Evolutionary conservation across 2,113 vertebrate genomes (phyloP).

Genomic region (Heptranchias perlo): DNA sequence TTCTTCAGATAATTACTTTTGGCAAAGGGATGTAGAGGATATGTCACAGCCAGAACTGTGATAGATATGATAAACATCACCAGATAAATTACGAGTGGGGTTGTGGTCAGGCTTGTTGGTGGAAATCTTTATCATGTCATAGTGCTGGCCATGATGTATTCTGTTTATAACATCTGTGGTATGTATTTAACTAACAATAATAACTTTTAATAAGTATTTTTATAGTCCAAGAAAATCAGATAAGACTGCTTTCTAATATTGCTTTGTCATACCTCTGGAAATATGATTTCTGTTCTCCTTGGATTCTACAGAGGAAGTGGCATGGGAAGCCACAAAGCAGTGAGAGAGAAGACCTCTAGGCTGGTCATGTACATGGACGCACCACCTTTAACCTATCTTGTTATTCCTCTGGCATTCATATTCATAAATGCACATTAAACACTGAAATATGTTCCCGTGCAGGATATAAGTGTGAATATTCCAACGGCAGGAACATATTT

Average conservation of each 20-base stretch:
- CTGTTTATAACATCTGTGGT: constrained; percentile 23
- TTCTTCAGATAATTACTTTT: not conserved
- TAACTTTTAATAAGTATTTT: not conserved
- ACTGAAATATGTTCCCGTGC: not conserved
- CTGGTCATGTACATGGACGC: not conserved
- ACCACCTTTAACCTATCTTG: not conserved
- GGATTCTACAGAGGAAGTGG: not conserved
- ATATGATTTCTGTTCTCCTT: not conserved
- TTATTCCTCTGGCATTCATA: not conserved
- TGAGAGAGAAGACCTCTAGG: not conserved
- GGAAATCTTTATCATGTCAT: constrained; percentile 14
- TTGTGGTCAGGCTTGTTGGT: constrained; percentile 24
- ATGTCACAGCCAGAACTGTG: constrained; percentile 18
- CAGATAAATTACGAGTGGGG: constrained; percentile 22
- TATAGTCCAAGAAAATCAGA: not conserved
- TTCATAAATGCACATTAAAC: not conserved
- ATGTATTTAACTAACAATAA: constrained; percentile 8
- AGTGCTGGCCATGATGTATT: not conserved
- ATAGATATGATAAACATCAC: not conserved
- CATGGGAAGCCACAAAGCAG: not conserved
- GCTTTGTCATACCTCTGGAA: constrained; percentile 4
- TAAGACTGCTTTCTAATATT: not conserved
- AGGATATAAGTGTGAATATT: not conserved
- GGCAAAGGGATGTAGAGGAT: constrained; percentile 6
- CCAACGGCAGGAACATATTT: not conserved